Evolutionary conservation across 2,888 invertebrate species (phyloP).

Genomic region (Mechanitis messenoides): DNA sequence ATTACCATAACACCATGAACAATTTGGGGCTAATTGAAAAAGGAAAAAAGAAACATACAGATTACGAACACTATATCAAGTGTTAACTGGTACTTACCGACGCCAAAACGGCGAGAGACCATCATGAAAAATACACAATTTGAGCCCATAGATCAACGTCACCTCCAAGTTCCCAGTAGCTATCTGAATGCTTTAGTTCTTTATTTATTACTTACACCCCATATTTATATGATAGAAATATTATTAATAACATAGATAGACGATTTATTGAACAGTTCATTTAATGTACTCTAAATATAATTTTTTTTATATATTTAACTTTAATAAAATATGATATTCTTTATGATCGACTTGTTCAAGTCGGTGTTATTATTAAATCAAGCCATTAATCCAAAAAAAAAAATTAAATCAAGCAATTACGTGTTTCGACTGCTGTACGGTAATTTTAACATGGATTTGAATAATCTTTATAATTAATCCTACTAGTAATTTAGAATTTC

Average conservation of each 20-base stretch:
- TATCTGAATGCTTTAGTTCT: slow-evolving; percentile 54
- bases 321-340: too few relatives aligned
- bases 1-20: slow-evolving; percentile 56
- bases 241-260: slow-evolving; percentile 9
- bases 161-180: slow-evolving; percentile 50
- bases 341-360: too few relatives aligned
- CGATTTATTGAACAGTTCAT: slow-evolving; percentile 5
- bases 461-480: slow-evolving; percentile 12
- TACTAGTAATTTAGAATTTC: slow-evolving; percentile 7
- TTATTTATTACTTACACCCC: slow-evolving; percentile 63
- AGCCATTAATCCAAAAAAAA: not conserved
- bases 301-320: too few relatives aligned
- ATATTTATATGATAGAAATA: slow-evolving; percentile 39
- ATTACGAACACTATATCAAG: slow-evolving; percentile 76
- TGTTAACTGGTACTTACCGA: slow-evolving; percentile 74
- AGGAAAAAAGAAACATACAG: slow-evolving; percentile 64
- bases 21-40: slow-evolving; percentile 73
- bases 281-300: not conserved
- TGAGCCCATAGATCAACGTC: slow-evolving; percentile 70
- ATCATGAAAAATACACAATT: slow-evolving; percentile 76
- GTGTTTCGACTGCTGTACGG: slow-evolving; percentile 9
- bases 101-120: slow-evolving; percentile 66
- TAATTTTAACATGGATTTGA: slow-evolving; percentile 12
- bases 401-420: not conserved
- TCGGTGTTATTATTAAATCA: slow-evolving; percentile 9